Base-by-base conservation (phyloP, 2,888 invertebrate genomes). In the Oscheius sp. region DNA sequence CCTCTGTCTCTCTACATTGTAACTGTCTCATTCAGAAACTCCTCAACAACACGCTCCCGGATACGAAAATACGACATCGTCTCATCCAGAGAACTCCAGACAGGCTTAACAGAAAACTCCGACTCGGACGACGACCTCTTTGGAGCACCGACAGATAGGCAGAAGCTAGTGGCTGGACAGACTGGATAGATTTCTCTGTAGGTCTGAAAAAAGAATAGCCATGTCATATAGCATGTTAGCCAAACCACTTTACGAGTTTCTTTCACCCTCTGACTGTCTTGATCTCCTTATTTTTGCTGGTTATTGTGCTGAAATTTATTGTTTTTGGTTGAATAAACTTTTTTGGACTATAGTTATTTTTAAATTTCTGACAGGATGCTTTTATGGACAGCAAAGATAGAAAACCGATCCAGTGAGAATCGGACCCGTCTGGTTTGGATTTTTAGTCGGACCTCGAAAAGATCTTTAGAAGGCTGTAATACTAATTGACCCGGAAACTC, bases 11-110 rank as follows among this genome's bases (percentile, higher is more conserved):
- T 13, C 50, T 11, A 50, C 9, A 50, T 50, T 50, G 1, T 50
- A 50, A 58, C 32, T 58, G 11, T 1, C 60, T n/a, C 29, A 42
- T 73, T 50, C 29, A 74, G 74, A 50, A 59, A 53, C 47, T 57
- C 74, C 1, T 9, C 48, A 10, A 35, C 66, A 13, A 57, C 66
- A 2, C 74, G 74, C 9, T 68, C 68, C 1, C 47, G 74, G 42
- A 68, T 74, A 50, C 66, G 74, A 10, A 74, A 74, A 50, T 74
- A 74, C 51, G 74, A 74, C 42, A 74, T 74, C 2, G 74, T 74
- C 10, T 68, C 74, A 7, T 58, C 74, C 13, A 55, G 60, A 29
- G 68, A 74, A 33, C 68, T 74, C n/a, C 74, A 74, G 37, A 74
- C 74, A 7, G 74, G 74, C 9, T 51, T 74, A 11, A 68, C 68